Conservation (phyloP, 2,888 invertebrate species). For the Amorpha juglandis region DNA sequence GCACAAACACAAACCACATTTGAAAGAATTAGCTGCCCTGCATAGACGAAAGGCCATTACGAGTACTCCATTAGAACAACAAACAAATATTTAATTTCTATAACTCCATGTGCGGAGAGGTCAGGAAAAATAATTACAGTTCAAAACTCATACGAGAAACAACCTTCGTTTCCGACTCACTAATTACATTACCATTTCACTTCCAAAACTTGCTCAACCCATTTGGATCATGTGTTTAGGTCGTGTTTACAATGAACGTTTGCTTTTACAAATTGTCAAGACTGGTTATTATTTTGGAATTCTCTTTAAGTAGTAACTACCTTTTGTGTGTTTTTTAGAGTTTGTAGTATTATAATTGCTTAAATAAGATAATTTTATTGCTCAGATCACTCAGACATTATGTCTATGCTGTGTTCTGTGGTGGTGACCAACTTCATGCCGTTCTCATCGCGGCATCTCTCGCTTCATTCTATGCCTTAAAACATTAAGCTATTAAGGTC, state of each 20-base stretch:
- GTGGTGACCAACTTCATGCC: no score
- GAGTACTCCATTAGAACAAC: slow-evolving; percentile 33
- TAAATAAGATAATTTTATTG: no score
- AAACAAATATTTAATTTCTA: slow-evolving; percentile 32
- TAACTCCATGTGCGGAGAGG: slow-evolving; percentile 33
- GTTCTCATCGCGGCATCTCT: no score
- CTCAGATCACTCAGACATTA: no score
- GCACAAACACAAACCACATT: neutral
- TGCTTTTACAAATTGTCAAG: neutral
- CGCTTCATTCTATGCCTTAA: no score
- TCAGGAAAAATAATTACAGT: slow-evolving; percentile 49
- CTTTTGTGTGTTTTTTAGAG: no score
- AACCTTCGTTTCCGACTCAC: slow-evolving; percentile 37
- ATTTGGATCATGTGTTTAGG: slow-evolving; percentile 24
- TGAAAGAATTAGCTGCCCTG: slow-evolving; percentile 1
- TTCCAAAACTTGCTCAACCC: slow-evolving; percentile 29
- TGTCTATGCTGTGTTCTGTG: no score
- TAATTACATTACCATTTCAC: slow-evolving; percentile 33
- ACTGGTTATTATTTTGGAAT: no score
- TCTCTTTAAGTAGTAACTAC: no score
- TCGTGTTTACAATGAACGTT: slow-evolving; percentile 22
- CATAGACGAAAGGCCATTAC: slow-evolving; percentile 24
- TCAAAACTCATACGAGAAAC: slow-evolving; percentile 44
- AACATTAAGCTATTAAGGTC: no score
- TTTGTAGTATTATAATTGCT: no score